Conservation (phyloP, 2,888 invertebrate species). For the Archaeoteleia sp. region DNA sequence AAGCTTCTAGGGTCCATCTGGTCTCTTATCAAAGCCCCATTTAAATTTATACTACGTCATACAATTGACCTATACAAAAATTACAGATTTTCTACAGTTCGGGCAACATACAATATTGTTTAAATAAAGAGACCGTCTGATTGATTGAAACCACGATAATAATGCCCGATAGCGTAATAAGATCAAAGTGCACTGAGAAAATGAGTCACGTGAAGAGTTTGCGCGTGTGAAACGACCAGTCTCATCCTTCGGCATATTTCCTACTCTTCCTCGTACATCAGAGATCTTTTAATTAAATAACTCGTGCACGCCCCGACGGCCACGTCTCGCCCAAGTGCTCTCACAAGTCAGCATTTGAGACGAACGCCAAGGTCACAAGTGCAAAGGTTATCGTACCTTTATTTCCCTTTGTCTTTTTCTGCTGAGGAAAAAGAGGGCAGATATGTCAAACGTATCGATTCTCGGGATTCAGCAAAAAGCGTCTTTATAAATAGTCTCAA, state of each 20-base stretch:
- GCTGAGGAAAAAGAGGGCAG: slow-evolving; percentile 2
- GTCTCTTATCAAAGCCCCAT: too few species aligned
- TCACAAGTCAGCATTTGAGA: slow-evolving; percentile 35
- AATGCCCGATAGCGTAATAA: too few species aligned
- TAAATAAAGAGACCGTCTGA: slow-evolving; percentile 2
- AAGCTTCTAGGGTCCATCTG: too few species aligned
- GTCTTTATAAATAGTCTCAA: too few species aligned
- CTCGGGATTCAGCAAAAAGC: slow-evolving; percentile 8
- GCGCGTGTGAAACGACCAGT: slow-evolving; percentile 39
- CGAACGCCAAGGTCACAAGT: slow-evolving; percentile 68
- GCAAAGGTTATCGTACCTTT: slow-evolving; percentile 68
- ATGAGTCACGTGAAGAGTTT: slow-evolving; percentile 38
- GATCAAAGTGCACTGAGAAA: too few species aligned
- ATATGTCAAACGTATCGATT: too few species aligned
- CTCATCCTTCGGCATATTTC: slow-evolving; percentile 3
- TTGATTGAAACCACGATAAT: slow-evolving; percentile 27
- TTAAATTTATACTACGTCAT: too few species aligned
- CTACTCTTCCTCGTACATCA: slow-evolving; percentile 35
- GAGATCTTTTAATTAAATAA: slow-evolving; percentile 70
- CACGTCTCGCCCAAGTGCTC: slow-evolving; percentile 60
- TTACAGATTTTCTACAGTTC: too few species aligned
- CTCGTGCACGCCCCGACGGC: slow-evolving; percentile 53
- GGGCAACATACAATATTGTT: too few species aligned
- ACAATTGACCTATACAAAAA: too few species aligned
- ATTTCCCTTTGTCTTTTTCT: slow-evolving; percentile 16